Percentiles rank a stretch among this genome's conserved stretches.
Evolutionary conservation across 1,140 invertebrate species (phyloP).

Genomic region (Sogatella furcifera): DNA sequence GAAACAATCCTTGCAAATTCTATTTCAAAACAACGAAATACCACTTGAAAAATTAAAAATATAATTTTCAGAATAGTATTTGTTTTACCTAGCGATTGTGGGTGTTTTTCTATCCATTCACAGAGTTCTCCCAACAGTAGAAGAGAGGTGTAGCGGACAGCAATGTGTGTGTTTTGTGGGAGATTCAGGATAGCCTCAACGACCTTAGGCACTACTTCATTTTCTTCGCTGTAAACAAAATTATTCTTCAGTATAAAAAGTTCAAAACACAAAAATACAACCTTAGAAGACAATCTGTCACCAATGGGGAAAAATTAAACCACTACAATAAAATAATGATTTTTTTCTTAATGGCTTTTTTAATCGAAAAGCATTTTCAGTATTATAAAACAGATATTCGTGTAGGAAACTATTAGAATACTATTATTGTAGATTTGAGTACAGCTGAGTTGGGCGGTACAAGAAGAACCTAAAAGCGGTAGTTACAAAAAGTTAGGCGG

Average conservation of each 20-base stretch:
- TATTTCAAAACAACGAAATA: not conserved
- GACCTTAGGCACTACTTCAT: constrained; percentile 83
- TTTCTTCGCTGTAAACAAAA: constrained; percentile 63
- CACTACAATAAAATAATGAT: no score
- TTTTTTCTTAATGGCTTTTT: no score
- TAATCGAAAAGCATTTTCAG: no score
- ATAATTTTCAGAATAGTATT: not conserved
- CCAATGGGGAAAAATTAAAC: not conserved
- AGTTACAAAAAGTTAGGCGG: no score
- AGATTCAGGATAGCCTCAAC: constrained; percentile 81
- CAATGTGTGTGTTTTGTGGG: constrained; percentile 73
- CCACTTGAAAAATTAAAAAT: not conserved
- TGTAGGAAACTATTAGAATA: no score
- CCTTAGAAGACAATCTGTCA: no score
- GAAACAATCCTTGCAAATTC: no score
- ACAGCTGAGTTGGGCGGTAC: no score
- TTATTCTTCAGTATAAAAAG: not conserved
- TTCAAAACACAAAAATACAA: not conserved
- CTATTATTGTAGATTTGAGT: no score
- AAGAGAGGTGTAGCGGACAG: constrained; percentile 80
- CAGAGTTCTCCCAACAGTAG: constrained; percentile 83
- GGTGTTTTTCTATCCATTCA: constrained; percentile 90
- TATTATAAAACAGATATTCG: no score
- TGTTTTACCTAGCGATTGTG: constrained; percentile 53
- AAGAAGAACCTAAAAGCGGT: no score